Base-by-base conservation (phyloP, 2,113 vertebrate genomes). In the Psammodynastes pulverulentus region DNA sequence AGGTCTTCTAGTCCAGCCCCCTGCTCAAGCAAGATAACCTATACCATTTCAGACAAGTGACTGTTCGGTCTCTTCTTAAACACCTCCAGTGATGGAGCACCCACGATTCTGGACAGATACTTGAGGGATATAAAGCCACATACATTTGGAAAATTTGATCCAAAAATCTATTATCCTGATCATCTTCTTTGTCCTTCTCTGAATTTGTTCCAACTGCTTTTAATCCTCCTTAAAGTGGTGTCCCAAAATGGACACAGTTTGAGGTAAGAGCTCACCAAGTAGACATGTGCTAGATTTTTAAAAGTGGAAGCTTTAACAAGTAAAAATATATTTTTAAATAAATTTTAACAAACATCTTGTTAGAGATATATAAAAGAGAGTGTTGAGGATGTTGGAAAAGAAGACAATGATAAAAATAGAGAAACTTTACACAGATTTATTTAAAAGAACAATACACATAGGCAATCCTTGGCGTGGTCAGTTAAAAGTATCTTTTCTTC, bases 401-500 rank as follows among this genome's bases (percentile, higher is more conserved):
- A 43, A 53, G 93, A 94, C 0, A 94, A 46, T 49, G 5, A 54
- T 88, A 90, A 89, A 58, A 79, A 12, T 72, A 88, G 46, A 46
- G 3, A 21, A 34, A n/a, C 23, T 39, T 9, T 4, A 26, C 15
- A 43, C 10, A 79, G 8, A 52, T 62, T 24, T 58, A 29, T 5
- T 5, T 1, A 13, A 34, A 29, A 43, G 8, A 5, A 92, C 10
- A 3, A 58, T 48, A 87, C 90, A 72, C 13, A 49, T 79, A 87
- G 45, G 90, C 54, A 26, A 13, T 93, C 95, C 92, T 92, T 92
- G 51, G 5, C 85, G 94, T 89, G 34, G 96, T 12, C 26, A 92
- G 49, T 92, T 94, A 89, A 92, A 95, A 94, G 84, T 0, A 0
- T 23, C 43, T 91, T 89, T 94, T 46, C 34, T 86, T 94, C 93